Evolutionary conservation across 2,113 vertebrate genomes (phyloP), one percentile per base, ranked within the genome.

Genomic region (Cololabis saira): DNA sequence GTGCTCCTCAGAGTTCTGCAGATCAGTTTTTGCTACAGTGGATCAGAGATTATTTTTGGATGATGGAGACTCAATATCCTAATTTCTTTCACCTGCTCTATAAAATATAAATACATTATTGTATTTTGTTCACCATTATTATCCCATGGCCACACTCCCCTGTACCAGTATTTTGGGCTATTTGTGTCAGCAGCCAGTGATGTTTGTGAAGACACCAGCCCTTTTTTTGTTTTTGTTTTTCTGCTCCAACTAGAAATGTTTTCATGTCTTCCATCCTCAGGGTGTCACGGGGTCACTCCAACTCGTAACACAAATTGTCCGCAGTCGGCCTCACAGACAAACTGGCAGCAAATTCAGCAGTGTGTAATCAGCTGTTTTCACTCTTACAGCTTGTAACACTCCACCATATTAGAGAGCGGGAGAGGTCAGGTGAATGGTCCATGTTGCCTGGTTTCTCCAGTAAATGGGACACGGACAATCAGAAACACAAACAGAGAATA

Each of bases 231-330:
- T 71, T 44, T 59, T 78, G 75, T 84, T 67, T 2, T 66, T 53
- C 87, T 92, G 90, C 80, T 92, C 76, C 57, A 33, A 61, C 71
- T 59, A 30, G 63, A 71, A 71, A 1, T 83, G 82, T 57, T 71
- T 82, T 81, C 78, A 75, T 70, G 74, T 87, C 73, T 80, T 27
- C 63, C 30, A 48, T 81, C 55, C 71, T 80, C 71, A 33, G 51
- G 33, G 72, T 81, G 59, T 78, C 86, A 82, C 2, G 57, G 73
- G 88, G 84, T 90, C 89, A 90, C 43, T 27, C 17, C 37, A 24
- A 70, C 66, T 53, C 83, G 72, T 56, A 77, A 83, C 80, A 87
- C 81, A 84, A 66, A 64, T 67, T 74, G 80, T 82, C 80, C 55
- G 47, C 69, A 61, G 40, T 37, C 52, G n/a, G 16, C 62, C 14